A percentile compares a stretch with the other conserved stretches of the same genome.
These are phyloP conservation scores for Poecile atricapillus DNA, from an alignment of 2,113 vertebrate genomes.

Conservation along the genomic window DNA sequence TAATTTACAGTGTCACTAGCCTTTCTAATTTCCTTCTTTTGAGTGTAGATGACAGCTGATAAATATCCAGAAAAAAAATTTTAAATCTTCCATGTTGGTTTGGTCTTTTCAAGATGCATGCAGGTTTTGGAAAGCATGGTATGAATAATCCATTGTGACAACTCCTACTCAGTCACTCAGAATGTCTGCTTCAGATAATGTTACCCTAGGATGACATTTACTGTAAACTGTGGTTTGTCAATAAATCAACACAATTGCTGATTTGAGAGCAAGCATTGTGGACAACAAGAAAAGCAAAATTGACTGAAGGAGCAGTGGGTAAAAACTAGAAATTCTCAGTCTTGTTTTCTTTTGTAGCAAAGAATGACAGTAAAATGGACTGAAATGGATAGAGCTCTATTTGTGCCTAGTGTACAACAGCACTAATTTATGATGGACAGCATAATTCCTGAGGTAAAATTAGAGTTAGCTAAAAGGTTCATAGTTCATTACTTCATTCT, in stretches of 20 bases:
- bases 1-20: neutral
- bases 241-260: neutral
- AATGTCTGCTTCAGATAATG: neutral
- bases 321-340: neutral
- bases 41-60: neutral
- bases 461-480: neutral
- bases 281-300: neutral
- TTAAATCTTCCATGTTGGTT: neutral
- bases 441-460: neutral
- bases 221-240: slow-evolving; percentile 18
- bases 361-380: neutral
- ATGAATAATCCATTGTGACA: slow-evolving; percentile 13
- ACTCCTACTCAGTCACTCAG: neutral
- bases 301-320: neutral
- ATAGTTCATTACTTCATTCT: neutral
- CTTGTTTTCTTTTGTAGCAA: neutral
- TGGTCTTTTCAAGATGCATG: neutral
- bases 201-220: neutral
- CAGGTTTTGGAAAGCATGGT: neutral
- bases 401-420: neutral
- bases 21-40: neutral
- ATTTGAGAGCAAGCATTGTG: neutral
- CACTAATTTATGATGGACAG: neutral
- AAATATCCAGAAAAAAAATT: neutral
- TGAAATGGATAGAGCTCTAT: neutral